These are phyloP conservation scores for Lasius platythorax DNA, from an alignment of 2,888 invertebrate species.

Conservation along the genomic window DNA sequence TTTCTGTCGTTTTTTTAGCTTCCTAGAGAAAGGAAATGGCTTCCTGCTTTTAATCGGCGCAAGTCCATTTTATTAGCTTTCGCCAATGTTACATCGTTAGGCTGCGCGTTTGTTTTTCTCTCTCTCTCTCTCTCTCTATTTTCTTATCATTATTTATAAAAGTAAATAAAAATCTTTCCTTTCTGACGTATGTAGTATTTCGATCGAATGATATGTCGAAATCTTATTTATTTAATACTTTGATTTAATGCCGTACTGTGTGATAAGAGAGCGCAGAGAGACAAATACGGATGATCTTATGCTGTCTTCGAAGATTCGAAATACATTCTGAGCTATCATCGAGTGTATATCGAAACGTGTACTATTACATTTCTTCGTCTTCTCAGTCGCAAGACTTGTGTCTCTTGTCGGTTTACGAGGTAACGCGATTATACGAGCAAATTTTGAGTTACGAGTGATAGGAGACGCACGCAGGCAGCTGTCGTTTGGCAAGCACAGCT, in stretches of 20 bases:
- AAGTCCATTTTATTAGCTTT: not conserved
- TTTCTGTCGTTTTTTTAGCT: slow-evolving; percentile 43
- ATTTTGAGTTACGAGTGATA: slow-evolving; percentile 73
- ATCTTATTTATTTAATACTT: not conserved
- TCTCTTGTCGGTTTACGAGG: slow-evolving; percentile 20
- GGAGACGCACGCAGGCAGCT: slow-evolving; percentile 73
- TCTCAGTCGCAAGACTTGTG: not conserved
- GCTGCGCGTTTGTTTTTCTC: not conserved
- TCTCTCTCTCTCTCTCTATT: not conserved
- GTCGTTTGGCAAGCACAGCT: slow-evolving; percentile 77
- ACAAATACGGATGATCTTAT: not conserved
- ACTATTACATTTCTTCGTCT: not conserved
- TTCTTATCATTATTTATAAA: not conserved
- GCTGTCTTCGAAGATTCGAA: not conserved
- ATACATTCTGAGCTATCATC: not conserved
- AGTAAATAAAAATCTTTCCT: not conserved
- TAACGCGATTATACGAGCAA: slow-evolving; percentile 62
- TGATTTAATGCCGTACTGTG: not conserved
- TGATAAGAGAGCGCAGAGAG: not conserved
- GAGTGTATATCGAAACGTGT: not conserved
- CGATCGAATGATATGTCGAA: not conserved
- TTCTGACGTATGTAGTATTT: not conserved
- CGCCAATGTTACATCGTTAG: not conserved
- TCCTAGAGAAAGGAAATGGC: not conserved
- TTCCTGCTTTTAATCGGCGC: not conserved